Evolutionary conservation across 2,797 vertebrate genomes (phyloP), one percentile per base, ranked within the genome.

Genomic region (Sciaenops ocellatus): DNA sequence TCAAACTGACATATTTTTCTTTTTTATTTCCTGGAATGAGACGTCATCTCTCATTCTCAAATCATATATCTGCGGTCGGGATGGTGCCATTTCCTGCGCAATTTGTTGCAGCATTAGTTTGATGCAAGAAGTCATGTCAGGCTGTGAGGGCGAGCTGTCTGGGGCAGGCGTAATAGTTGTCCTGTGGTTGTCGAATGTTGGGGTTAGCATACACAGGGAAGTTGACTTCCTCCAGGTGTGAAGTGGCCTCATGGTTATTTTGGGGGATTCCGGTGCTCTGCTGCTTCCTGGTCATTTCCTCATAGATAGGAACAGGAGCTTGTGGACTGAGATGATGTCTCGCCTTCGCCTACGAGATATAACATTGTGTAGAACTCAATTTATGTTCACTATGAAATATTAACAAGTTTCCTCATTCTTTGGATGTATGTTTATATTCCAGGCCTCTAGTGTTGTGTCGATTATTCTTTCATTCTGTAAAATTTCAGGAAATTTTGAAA

Each of bases 111-210:
- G 15, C 16, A 28, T 71, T n/a, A 44, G 38, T 20, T 16, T 6
- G 3, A 1, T 3, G 12, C 8, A 24, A 46, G 47, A 42, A 2
- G 34, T 63, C 46, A 3, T 15, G 0, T 88, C 80, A 87, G 42
- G 54, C 73, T 24, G 51, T 82, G 74, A 85, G 79, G 30, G 60
- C 52, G 24, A 90, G 76, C 64, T 89, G 87, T 11, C 88, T 64
- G 61, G 94, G 94, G 41, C 87, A 90, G 76, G 93, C 93, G 51
- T 95, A 95, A 77, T 91, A 85, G 87, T 93, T 93, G 17, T 94
- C 92, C 70, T 93, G 92, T 4, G 76, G 79, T 2, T 83, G 88
- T 24, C 69, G 80, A 85, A 90, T 72, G 82, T 82, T 80, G 7
- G 86, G 85, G 82, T 93, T 94, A 0, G 93, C 85, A 16, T 94